A percentile compares a stretch with the other conserved stretches of the same genome.
Evolutionary conservation across 1,140 invertebrate species (phyloP).

Genomic region (Yoshiicerus persimilis): DNA sequence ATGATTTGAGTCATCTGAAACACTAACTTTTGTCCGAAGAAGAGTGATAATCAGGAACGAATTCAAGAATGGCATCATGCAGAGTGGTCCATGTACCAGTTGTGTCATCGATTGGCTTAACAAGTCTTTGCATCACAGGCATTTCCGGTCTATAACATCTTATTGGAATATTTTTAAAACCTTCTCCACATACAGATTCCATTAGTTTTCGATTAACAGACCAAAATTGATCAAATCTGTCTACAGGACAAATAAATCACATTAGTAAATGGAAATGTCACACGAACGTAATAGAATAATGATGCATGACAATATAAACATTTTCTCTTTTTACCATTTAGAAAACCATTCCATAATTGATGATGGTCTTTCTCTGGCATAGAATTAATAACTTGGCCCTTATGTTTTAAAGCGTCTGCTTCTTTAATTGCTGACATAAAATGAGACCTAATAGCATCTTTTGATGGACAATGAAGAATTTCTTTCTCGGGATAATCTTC

Average conservation of each 20-base stretch:
- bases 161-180: slow-evolving; percentile 91
- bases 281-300: background rate
- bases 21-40: background rate
- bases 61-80: slow-evolving; percentile 38
- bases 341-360: slow-evolving; percentile 90
- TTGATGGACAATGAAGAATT: slow-evolving; percentile 73
- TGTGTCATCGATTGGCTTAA: slow-evolving; percentile 68
- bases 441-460: slow-evolving; percentile 86
- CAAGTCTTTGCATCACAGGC: slow-evolving; percentile 67
- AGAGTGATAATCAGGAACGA: slow-evolving; percentile 25
- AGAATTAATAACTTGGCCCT: slow-evolving; percentile 82
- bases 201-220: slow-evolving; percentile 91
- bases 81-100: slow-evolving; percentile 44
- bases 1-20: background rate
- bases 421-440: slow-evolving; percentile 97
- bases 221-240: slow-evolving; percentile 99
- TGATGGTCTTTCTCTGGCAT: slow-evolving; percentile 99
- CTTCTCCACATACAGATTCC: slow-evolving; percentile 73
- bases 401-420: slow-evolving; percentile 94
- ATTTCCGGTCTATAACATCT: slow-evolving; percentile 68
- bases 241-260: slow-evolving; percentile 57
- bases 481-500: slow-evolving; percentile 82
- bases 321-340: slow-evolving; percentile 91
- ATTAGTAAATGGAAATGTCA: background rate
- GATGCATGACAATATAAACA: background rate